Evolutionary conservation across 2,797 vertebrate genomes (phyloP).

Genomic region (Decapterus maruadsi): DNA sequence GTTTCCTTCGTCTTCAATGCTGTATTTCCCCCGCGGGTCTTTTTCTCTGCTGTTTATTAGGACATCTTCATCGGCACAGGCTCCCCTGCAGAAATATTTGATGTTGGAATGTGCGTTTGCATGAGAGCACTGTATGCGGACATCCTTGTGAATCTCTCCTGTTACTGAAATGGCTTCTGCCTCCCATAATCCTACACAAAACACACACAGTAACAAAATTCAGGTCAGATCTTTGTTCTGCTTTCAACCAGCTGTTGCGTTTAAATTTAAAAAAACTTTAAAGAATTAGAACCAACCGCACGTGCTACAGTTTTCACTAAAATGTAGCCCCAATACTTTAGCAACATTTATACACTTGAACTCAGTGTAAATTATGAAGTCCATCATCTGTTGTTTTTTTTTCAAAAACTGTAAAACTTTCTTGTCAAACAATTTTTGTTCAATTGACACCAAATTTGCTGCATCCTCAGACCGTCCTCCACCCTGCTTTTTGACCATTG

Average conservation of each 20-base stretch:
- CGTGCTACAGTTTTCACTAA: no score
- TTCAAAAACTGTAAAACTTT: no score
- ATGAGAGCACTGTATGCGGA: constrained; percentile 61
- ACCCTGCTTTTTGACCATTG: no score
- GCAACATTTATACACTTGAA: no score
- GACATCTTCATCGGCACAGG: constrained; percentile 24
- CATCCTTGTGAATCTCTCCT: background rate
- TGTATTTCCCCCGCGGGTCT: constrained; percentile 21
- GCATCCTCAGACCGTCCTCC: no score
- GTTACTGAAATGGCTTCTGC: constrained; percentile 10
- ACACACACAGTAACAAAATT: constrained; percentile 33
- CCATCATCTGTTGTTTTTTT: no score
- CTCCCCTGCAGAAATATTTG: constrained; percentile 75
- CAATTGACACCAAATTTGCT: no score
- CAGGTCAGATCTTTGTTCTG: background rate
- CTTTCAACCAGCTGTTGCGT: background rate
- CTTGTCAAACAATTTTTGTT: no score
- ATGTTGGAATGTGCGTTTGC: constrained; percentile 11
- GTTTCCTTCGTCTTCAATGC: constrained; percentile 53
- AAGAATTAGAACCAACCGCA: no score
- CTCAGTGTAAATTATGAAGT: no score
- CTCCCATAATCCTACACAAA: constrained; percentile 41
- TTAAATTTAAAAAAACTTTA: no score
- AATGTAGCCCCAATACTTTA: no score
- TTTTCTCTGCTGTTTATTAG: constrained; percentile 2